Evolutionary conservation across 2,113 vertebrate genomes (phyloP).

Genomic region (Bufo bufo): DNA sequence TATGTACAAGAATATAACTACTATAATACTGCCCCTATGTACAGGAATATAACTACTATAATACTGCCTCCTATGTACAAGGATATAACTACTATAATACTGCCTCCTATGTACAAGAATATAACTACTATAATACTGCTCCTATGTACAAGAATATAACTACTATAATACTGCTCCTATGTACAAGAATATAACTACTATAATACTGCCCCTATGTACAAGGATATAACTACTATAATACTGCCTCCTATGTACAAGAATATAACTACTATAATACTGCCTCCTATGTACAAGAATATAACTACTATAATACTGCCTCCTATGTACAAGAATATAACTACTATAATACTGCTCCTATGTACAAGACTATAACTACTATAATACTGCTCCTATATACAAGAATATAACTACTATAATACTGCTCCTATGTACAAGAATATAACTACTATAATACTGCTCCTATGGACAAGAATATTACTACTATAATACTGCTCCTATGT

Average conservation of each 20-base stretch:
- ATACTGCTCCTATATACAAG: background rate
- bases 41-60: slow-evolving; percentile 2
- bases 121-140: slow-evolving; percentile 6
- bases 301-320: background rate
- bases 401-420: slow-evolving; percentile 20
- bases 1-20: too few species aligned
- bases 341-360: background rate
- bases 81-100: background rate
- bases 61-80: background rate
- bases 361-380: slow-evolving; percentile 11
- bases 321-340: too few species aligned
- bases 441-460: background rate
- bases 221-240: slow-evolving; percentile 2
- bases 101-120: background rate
- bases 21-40: too few species aligned
- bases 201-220: background rate
- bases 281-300: background rate
- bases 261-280: slow-evolving; percentile 19
- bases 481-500: background rate
- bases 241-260: background rate
- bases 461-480: background rate
- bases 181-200: too few species aligned
- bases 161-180: background rate
- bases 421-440: too few species aligned
- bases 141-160: background rate